Evolutionary conservation across 2,888 invertebrate genomes (phyloP).

Genomic region (Clanis bilineata): DNA sequence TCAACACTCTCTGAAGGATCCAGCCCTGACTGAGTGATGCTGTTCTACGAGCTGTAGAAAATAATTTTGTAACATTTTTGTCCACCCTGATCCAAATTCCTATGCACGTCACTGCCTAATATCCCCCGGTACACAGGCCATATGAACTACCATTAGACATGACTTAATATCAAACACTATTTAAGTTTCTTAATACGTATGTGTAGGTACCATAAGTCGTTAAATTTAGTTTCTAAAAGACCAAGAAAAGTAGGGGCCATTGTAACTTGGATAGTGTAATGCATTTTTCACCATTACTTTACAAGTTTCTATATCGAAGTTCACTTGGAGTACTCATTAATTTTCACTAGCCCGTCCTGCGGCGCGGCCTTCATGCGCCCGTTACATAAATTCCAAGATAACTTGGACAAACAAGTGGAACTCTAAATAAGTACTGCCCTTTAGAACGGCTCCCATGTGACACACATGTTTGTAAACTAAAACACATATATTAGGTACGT

Average conservation of each 20-base stretch:
- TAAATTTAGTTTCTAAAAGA: neutral
- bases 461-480: conserved; percentile 54
- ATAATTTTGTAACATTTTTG: too few relatives aligned
- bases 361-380: conserved; percentile 59
- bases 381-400: conserved; percentile 73
- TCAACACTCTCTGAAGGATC: too few relatives aligned
- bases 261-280: conserved; percentile 13
- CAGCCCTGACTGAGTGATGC: too few relatives aligned
- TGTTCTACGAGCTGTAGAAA: too few relatives aligned
- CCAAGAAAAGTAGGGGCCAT: conserved; percentile 9
- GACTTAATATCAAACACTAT: too few relatives aligned
- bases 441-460: conserved; percentile 67
- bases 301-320: conserved; percentile 43
- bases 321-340: conserved; percentile 59
- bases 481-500: conserved; percentile 27
- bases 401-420: conserved; percentile 70
- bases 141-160: too few relatives aligned
- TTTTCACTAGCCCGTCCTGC: conserved; percentile 66
- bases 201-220: neutral
- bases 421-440: conserved; percentile 70
- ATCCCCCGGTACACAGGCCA: too few relatives aligned
- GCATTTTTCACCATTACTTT: conserved; percentile 44
- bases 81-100: too few relatives aligned
- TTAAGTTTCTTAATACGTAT: neutral
- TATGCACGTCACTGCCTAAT: too few relatives aligned